Percentiles rank a stretch among this genome's conserved stretches.
phyloP scores from a whole-genome alignment of 2,888 invertebrate species.

The Tuberolachnus salignus region DNA sequence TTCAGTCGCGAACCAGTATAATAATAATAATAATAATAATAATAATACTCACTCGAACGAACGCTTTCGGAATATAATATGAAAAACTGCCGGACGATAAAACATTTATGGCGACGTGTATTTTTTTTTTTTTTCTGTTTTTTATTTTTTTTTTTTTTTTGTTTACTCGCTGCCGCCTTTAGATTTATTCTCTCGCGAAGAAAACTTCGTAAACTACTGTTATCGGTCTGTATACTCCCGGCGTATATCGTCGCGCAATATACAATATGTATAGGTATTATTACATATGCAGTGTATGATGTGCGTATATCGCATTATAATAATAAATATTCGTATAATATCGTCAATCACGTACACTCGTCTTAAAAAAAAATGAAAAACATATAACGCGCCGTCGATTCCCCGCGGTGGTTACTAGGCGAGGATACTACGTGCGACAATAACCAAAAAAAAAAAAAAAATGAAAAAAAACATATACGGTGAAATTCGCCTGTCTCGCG shows the following conservation, averaged over 20 bases:
- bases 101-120: slow-evolving; percentile 46
- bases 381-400: background rate
- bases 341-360: background rate
- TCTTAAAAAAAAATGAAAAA: background rate
- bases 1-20: slow-evolving; percentile 2
- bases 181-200: slow-evolving; percentile 36
- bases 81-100: slow-evolving; percentile 43
- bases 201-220: slow-evolving; percentile 36
- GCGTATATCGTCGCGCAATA: too few relatives aligned
- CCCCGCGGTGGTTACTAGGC: too few relatives aligned
- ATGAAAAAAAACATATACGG: too few relatives aligned
- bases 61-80: slow-evolving; percentile 48
- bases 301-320: too few relatives aligned
- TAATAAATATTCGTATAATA: too few relatives aligned
- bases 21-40: too few relatives aligned
- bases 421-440: too few relatives aligned
- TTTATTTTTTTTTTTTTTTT: background rate
- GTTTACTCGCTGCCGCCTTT: background rate
- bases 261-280: too few relatives aligned
- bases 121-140: background rate
- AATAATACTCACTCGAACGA: background rate
- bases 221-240: background rate
- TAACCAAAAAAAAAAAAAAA: too few relatives aligned
- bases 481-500: too few relatives aligned
- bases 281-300: too few relatives aligned